phyloP scores from a whole-genome alignment of 2,888 invertebrate genomes.

The Troides oblongomaculatus region DNA sequence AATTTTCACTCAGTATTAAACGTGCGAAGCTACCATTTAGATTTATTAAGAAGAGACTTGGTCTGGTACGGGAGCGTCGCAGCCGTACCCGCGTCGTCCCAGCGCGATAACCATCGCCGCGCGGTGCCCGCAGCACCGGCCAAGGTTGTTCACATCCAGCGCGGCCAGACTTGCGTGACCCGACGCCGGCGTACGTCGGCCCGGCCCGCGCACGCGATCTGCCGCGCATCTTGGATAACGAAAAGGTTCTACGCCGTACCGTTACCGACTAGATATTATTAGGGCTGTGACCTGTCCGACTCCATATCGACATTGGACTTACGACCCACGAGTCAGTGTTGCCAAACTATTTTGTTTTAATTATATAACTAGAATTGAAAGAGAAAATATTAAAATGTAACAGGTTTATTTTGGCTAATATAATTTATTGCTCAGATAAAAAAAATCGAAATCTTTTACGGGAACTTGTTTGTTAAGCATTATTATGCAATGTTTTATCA shows the following conservation, averaged over 20 bases:
- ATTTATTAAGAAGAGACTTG: too few species aligned
- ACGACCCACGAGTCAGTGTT: not conserved
- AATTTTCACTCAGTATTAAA: too few species aligned
- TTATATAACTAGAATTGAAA: not conserved
- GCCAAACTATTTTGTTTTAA: not conserved
- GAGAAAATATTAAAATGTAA: not conserved
- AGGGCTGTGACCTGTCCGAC: constrained; percentile 18
- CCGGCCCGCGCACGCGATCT: constrained; percentile 6
- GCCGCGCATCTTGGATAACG: constrained; percentile 21
- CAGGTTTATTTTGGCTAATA: not conserved
- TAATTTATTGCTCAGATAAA: not conserved
- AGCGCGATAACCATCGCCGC: constrained; percentile 15
- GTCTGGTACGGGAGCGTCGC: too few species aligned
- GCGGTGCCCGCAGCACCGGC: constrained; percentile 10
- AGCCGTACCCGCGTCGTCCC: constrained; percentile 3
- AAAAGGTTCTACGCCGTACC: constrained; percentile 21
- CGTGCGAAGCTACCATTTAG: too few species aligned
- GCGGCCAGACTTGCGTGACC: constrained; percentile 32
- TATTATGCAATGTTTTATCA: not conserved
- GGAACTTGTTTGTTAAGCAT: not conserved
- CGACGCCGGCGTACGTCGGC: constrained; percentile 10
- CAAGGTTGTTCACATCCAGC: constrained; percentile 36
- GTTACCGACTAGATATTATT: constrained; percentile 19
- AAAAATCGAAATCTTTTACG: not conserved
- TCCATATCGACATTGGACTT: constrained; percentile 2